Evolutionary conservation across 2,797 vertebrate species (phyloP), one percentile per base, ranked within the genome.

Genomic region (Myotis vivesi): DNA sequence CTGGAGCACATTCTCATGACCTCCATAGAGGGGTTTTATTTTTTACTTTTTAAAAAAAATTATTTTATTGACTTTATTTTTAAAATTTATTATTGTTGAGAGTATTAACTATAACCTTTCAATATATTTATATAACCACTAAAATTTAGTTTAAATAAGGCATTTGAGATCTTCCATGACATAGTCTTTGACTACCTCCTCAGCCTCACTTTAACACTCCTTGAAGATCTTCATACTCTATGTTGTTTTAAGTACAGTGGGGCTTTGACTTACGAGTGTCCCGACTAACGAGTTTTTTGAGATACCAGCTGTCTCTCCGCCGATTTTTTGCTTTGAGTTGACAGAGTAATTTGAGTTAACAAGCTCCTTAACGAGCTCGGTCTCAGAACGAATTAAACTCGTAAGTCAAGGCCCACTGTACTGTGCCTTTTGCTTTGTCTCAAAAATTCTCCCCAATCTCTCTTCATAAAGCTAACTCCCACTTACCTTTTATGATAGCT

Each of bases 71-170:
- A 62, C 22, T 76, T 57, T 6, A 41, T 73, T 85, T 17, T 28
- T 33, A 12, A 30, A 73, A 77, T 62, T 62, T 30, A 30, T 62
- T 62, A 13, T 62, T 62, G 28, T 30, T 62, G 28, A 30, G 59
- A 62, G 59, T 62, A 30, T 62, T 62, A 86, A 84, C 59, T 57
- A 77, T 84, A 84, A 79, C 11, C 23, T 8, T 87, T 83, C 30
- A 76, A 9, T 76, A 62, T 30, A 91, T 28, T 15, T 17, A 25
- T 23, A 36, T 49, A 69, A 69, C 55, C 3, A 90, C 62, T 49
- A 73, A 80, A 9, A 84, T 64, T 87, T 90, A 87, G 36, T 87
- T 8, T 92, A 89, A 95, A 8, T 16, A 90, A 87, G n/a, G 17
- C 33, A 68, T 49, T 36, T 44, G 49, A 90, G 28, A 87, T 12